Evolutionary conservation across 2,888 invertebrate genomes (phyloP).

Genomic region (Chalcosyrphus nemorum): DNA sequence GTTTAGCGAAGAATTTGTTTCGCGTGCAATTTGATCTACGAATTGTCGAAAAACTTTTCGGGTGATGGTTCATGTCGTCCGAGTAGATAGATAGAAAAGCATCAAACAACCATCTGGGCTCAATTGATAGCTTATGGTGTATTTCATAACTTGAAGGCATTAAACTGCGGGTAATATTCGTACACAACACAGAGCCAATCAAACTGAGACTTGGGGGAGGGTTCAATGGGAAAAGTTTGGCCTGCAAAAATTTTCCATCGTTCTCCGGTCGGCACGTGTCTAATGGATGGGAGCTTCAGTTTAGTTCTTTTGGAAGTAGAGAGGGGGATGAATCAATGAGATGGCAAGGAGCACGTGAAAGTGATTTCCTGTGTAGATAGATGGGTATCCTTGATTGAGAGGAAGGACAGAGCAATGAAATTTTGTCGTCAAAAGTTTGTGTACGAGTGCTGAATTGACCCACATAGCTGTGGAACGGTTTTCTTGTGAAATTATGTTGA

Average conservation of each 20-base stretch:
- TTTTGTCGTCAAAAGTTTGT: conserved; percentile 13
- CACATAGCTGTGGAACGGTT: not conserved
- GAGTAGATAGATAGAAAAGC: not conserved
- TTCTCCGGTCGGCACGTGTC: not conserved
- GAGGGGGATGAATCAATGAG: not conserved
- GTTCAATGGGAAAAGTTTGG: conserved; percentile 16
- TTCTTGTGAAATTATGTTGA: not conserved
- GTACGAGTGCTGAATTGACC: not conserved
- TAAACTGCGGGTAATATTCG: conserved; percentile 24
- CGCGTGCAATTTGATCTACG: not conserved
- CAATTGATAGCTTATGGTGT: conserved; percentile 16
- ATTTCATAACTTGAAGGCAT: not conserved
- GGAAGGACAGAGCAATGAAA: conserved; percentile 1
- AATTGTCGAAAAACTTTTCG: conserved; percentile 6
- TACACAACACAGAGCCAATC: conserved; percentile 17
- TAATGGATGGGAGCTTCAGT: not conserved
- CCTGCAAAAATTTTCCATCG: not conserved
- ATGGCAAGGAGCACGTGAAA: not conserved
- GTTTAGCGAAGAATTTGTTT: not conserved
- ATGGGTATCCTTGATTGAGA: not conserved
- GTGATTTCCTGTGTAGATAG: not conserved
- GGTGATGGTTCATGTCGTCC: not conserved
- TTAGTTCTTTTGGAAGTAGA: too few relatives aligned
- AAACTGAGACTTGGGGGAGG: too few relatives aligned
- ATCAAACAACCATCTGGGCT: conserved; percentile 15